Conservation (phyloP, 2,113 vertebrate genomes). For the Lophura nycthemera region DNA sequence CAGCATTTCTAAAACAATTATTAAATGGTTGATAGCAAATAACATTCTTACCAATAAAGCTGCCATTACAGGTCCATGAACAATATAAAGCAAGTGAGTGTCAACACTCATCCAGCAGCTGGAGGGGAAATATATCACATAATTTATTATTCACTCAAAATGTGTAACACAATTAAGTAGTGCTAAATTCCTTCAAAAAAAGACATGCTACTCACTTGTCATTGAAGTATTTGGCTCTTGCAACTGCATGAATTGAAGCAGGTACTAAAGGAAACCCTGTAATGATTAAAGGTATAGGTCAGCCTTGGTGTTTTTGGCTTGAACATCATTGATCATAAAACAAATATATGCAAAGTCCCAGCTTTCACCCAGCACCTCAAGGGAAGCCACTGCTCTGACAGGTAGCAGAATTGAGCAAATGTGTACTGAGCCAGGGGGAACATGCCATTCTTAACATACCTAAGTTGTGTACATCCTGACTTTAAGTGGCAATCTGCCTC, state of each 20-base stretch:
- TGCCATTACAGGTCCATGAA: constrained; percentile 95
- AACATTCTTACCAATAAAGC: constrained; percentile 89
- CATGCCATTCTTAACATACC: neutral
- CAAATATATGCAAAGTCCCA: neutral
- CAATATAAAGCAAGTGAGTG: constrained; percentile 93
- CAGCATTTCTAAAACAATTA: neutral
- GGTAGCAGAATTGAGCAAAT: neutral
- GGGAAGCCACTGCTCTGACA: neutral
- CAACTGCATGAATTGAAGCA: constrained; percentile 92
- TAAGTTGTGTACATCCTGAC: neutral
- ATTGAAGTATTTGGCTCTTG: constrained; percentile 92
- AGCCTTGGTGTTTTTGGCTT: neutral
- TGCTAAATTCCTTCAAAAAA: constrained; percentile 55
- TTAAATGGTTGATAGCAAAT: neutral
- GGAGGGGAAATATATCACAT: constrained; percentile 34
- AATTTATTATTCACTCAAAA: constrained; percentile 16
- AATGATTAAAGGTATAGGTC: constrained; percentile 29
- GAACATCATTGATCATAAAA: neutral
- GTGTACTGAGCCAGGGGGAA: neutral
- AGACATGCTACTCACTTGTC: constrained; percentile 91
- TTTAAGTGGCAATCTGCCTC: neutral
- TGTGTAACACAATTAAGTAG: neutral
- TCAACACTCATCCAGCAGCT: constrained; percentile 99
- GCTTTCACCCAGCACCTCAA: neutral
- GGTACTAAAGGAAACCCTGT: constrained; percentile 94